phyloP scores from a whole-genome alignment of 1,140 invertebrate genomes.

The Elysia chlorotica region DNA sequence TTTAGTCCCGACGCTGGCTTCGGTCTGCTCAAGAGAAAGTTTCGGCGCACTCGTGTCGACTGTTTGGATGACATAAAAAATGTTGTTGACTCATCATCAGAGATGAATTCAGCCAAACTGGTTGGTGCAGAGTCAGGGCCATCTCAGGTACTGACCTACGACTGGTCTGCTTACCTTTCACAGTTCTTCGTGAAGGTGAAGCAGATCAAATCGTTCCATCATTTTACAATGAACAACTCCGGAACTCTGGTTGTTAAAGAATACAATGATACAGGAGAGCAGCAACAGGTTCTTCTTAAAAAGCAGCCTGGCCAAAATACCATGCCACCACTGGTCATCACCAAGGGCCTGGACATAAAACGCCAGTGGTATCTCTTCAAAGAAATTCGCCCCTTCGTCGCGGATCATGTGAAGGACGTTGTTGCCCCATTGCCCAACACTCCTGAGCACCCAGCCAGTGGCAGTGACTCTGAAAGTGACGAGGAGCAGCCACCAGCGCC shows the following conservation, averaged over 20 bases:
- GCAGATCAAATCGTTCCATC: constrained; percentile 7
- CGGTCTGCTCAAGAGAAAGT: constrained; percentile 18
- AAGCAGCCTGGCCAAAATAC: constrained; percentile 18
- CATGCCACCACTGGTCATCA: constrained; percentile 17
- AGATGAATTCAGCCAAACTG: background rate
- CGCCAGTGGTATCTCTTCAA: constrained; percentile 28
- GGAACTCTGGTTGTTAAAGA: background rate
- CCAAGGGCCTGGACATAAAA: constrained; percentile 26
- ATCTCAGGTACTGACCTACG: background rate
- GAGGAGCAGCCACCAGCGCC: background rate
- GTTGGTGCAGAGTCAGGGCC: background rate
- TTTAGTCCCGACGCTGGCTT: constrained; percentile 14
- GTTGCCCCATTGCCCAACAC: background rate
- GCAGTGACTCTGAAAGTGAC: background rate
- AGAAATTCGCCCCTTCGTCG: constrained; percentile 17
- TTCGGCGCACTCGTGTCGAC: constrained; percentile 4
- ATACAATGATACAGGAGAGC: background rate
- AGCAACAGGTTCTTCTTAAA: background rate
- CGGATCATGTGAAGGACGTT: constrained; percentile 14
- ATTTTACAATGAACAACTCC: background rate
- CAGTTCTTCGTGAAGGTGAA: constrained; percentile 1
- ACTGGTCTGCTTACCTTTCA: background rate
- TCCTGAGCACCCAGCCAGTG: constrained; percentile 3
- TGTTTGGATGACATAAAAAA: constrained; percentile 15
- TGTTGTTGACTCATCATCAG: constrained; percentile 1